Percentiles rank a stretch among this genome's conserved stretches.
Conservation (phyloP, 37 sponge, comb jelly and placozoan species). For the Theonella swinhoei region DNA sequence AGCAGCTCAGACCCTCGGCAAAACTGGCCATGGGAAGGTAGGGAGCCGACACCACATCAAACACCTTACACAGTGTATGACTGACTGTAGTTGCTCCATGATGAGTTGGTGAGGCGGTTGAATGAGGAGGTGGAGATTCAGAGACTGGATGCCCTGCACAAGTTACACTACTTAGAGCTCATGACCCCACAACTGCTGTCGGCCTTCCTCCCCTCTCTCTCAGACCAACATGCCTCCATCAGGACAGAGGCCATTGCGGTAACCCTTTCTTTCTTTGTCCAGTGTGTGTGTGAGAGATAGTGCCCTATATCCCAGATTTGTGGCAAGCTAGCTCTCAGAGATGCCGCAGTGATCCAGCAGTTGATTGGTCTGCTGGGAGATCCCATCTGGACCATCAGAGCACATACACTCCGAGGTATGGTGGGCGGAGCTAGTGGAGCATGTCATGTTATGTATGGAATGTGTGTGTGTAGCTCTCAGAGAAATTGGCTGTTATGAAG, state of each 20-base stretch:
- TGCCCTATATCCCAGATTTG: too few relatives aligned
- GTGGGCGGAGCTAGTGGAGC: too few relatives aligned
- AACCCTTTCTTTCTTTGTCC: slow-evolving; percentile 16
- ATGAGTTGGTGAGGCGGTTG: slow-evolving; percentile 77
- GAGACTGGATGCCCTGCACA: slow-evolving; percentile 88
- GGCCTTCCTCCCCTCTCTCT: slow-evolving; percentile 81
- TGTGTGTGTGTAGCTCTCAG: slow-evolving; percentile 80
- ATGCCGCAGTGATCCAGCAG: slow-evolving; percentile 30
- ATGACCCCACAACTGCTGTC: slow-evolving; percentile 88
- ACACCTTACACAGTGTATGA: too few relatives aligned
- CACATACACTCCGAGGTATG: slow-evolving; percentile 71
- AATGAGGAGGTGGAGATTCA: slow-evolving; percentile 45
- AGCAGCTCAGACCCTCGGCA: slow-evolving; percentile 86
- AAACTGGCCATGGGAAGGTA: slow-evolving; percentile 83
- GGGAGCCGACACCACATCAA: too few relatives aligned
- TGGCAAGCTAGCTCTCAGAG: slow-evolving; percentile 39
- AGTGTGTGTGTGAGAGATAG: too few relatives aligned
- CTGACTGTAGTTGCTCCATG: slow-evolving; percentile 83
- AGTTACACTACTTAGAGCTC: slow-evolving; percentile 74
- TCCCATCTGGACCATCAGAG: slow-evolving; percentile 70
- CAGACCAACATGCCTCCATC: slow-evolving; percentile 82
- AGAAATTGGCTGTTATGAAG: slow-evolving; percentile 28
- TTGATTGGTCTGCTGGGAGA: slow-evolving; percentile 63
- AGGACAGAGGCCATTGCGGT: slow-evolving; percentile 73
- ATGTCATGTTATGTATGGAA: too few relatives aligned